Percentiles rank a stretch among this genome's conserved stretches.
These are phyloP conservation scores for Galagoides demidoff DNA, from an alignment of 2,797 vertebrate genomes.

Conservation along the genomic window DNA sequence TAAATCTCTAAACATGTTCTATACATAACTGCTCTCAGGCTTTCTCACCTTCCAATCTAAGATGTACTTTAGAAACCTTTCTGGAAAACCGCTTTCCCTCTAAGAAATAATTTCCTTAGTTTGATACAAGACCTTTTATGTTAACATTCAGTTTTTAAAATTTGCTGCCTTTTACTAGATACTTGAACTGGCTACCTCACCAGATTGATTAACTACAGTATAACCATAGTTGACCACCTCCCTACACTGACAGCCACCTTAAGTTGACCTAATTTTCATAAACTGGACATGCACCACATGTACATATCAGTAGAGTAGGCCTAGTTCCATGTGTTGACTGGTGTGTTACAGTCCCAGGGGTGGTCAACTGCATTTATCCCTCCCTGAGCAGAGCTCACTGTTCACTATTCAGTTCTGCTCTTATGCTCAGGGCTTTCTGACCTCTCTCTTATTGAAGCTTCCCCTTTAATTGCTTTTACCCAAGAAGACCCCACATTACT, in stretches of 20 bases:
- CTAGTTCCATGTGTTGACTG: no score
- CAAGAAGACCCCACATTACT: background rate
- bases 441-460: background rate
- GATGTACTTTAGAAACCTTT: conserved; percentile 8
- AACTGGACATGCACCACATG: no score
- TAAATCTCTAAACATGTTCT: background rate
- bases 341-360: no score
- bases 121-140: background rate
- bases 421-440: background rate
- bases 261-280: no score
- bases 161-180: background rate
- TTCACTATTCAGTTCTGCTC: background rate
- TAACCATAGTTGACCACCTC: no score
- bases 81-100: conserved; percentile 15
- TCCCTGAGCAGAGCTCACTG: background rate
- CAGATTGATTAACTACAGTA: background rate
- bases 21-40: background rate
- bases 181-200: background rate
- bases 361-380: background rate
- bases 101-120: conserved; percentile 3
- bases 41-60: background rate
- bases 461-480: background rate
- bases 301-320: no score
- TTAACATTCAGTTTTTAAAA: background rate
- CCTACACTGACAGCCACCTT: no score